Conservation (phyloP, 1,140 invertebrate species). For the Rhyacophila brunnea region DNA sequence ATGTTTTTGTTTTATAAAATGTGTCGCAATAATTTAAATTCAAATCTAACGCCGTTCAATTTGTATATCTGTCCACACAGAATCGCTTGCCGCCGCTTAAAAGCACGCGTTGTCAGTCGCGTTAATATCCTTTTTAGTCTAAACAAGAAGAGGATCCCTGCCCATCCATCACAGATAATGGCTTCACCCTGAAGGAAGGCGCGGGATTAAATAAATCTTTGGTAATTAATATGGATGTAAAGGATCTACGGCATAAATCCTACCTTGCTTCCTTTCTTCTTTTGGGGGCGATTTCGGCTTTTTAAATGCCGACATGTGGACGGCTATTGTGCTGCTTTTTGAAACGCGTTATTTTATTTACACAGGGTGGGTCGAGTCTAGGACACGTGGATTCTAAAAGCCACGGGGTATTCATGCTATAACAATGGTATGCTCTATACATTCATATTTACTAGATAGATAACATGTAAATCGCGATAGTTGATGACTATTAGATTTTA, state of each 20-base stretch:
- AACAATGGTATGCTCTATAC: no score
- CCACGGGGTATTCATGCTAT: no score
- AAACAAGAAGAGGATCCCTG: conserved; percentile 24
- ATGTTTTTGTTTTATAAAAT: no score
- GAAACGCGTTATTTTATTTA: not conserved
- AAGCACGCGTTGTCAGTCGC: no score
- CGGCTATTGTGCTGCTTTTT: conserved; percentile 8
- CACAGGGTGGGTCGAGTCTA: not conserved
- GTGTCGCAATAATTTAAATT: no score
- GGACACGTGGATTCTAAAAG: no score
- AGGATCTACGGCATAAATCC: conserved; percentile 27
- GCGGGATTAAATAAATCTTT: conserved; percentile 33
- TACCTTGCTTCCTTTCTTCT: conserved; percentile 5
- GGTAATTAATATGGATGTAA: conserved; percentile 37
- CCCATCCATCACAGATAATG: conserved; percentile 35
- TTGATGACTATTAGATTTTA: no score
- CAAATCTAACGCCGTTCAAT: no score
- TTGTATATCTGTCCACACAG: no score
- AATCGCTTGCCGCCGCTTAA: no score
- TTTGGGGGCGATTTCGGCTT: conserved; percentile 7
- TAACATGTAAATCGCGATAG: no score
- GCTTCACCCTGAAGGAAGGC: not conserved
- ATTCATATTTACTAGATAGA: no score
- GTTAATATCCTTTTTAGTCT: conserved; percentile 1
- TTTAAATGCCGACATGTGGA: conserved; percentile 26